A percentile compares a stretch with the other conserved stretches of the same genome.
These are phyloP conservation scores for Chorisops tibialis DNA, from an alignment of 2,888 invertebrate genomes.

Conservation along the genomic window DNA sequence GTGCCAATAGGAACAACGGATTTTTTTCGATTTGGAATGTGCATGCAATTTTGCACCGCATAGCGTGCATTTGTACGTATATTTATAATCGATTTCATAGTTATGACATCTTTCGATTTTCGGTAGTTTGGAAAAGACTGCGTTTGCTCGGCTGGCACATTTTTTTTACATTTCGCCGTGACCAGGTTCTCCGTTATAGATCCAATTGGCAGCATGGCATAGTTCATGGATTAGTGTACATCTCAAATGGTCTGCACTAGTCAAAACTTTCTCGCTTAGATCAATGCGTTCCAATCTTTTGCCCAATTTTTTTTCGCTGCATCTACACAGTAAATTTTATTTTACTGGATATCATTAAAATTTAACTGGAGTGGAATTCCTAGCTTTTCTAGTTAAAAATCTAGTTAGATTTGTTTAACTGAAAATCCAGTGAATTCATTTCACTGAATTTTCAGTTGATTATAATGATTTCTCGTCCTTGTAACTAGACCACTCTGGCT, in stretches of 20 bases:
- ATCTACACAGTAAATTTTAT: too few species aligned
- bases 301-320: slow-evolving; percentile 50
- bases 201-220: slow-evolving; percentile 93
- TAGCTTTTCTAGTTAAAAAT: too few species aligned
- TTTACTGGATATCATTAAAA: too few species aligned
- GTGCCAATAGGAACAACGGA: slow-evolving; percentile 46
- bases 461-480: too few species aligned
- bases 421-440: too few species aligned
- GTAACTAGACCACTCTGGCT: too few species aligned
- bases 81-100: slow-evolving; percentile 82
- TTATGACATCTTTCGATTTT: slow-evolving; percentile 78
- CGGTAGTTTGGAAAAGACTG: slow-evolving; percentile 74
- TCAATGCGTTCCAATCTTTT: slow-evolving; percentile 65
- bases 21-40: slow-evolving; percentile 50
- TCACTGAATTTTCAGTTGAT: too few species aligned
- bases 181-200: slow-evolving; percentile 73
- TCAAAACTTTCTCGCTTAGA: slow-evolving; percentile 79
- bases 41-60: slow-evolving; percentile 62
- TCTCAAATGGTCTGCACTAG: slow-evolving; percentile 74
- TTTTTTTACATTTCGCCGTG: slow-evolving; percentile 83
- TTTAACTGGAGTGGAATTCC: too few species aligned
- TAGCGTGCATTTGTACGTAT: slow-evolving; percentile 72
- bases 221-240: slow-evolving; percentile 93
- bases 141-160: slow-evolving; percentile 72
- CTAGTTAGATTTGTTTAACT: too few species aligned